Evolutionary conservation across 1,140 invertebrate genomes (phyloP).

Genomic region (Spodoptera litura): DNA sequence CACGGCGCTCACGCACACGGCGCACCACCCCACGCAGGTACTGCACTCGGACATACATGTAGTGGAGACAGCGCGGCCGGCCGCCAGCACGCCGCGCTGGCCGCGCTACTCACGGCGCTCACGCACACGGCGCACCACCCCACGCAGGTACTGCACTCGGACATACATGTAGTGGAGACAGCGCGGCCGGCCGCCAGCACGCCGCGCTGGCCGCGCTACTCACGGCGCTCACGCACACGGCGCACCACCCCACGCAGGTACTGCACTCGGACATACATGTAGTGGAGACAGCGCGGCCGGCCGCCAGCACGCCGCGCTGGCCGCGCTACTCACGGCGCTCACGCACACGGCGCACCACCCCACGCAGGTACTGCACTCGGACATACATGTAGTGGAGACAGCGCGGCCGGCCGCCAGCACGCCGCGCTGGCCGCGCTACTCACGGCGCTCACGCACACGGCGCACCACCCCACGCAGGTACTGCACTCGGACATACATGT

Average conservation of each 20-base stretch:
- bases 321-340: conserved; percentile 64
- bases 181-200: conserved; percentile 63
- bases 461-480: conserved; percentile 56
- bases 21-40: conserved; percentile 57
- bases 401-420: conserved; percentile 63
- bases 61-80: conserved; percentile 67
- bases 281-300: too few species aligned
- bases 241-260: conserved; percentile 56
- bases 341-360: conserved; percentile 53
- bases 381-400: too few species aligned
- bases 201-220: conserved; percentile 67
- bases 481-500: too few species aligned
- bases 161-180: too few species aligned
- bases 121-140: conserved; percentile 54
- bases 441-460: conserved; percentile 58
- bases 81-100: conserved; percentile 68
- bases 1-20: conserved; percentile 58
- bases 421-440: conserved; percentile 67
- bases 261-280: too few species aligned
- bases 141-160: conserved; percentile 49
- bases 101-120: conserved; percentile 64
- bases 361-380: conserved; percentile 49
- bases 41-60: too few species aligned
- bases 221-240: conserved; percentile 58
- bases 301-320: conserved; percentile 67